A percentile compares a stretch with the other conserved stretches of the same genome.
These are phyloP conservation scores for Zootermopsis nevadensis DNA, from an alignment of 2,888 invertebrate genomes.

Conservation along the genomic window DNA sequence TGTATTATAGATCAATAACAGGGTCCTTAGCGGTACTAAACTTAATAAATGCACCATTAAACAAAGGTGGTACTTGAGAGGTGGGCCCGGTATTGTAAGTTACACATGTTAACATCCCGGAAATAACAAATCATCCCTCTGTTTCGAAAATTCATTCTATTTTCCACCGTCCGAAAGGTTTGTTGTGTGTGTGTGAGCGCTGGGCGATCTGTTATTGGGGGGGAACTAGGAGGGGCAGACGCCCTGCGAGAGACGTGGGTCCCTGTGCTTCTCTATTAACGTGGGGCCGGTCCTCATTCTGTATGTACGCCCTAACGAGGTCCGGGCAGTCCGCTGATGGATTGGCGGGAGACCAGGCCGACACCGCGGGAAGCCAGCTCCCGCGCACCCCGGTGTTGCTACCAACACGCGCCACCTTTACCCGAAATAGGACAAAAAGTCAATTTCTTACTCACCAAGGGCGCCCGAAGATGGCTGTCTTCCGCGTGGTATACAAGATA, in stretches of 20 bases:
- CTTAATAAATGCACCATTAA: constrained; percentile 47
- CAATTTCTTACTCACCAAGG: no score
- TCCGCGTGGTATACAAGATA: no score
- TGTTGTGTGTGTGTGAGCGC: no score
- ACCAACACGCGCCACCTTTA: no score
- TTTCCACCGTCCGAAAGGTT: neutral
- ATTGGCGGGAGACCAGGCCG: neutral
- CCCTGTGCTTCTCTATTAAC: no score
- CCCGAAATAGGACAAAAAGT: no score
- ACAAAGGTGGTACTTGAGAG: constrained; percentile 56
- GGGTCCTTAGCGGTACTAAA: no score
- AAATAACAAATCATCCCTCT: neutral
- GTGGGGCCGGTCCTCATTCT: neutral
- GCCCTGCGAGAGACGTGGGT: no score
- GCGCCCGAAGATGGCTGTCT: no score
- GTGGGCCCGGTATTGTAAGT: constrained; percentile 57
- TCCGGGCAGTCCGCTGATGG: neutral
- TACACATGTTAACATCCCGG: constrained; percentile 61
- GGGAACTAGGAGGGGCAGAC: no score
- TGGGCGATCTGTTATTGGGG: no score
- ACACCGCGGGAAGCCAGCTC: constrained; percentile 25
- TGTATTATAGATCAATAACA: no score
- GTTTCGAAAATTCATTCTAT: neutral
- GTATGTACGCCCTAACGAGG: constrained; percentile 15
- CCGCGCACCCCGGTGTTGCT: neutral